These are phyloP conservation scores for Metopolophium dirhodum DNA, from an alignment of 1,140 invertebrate species.

Conservation along the genomic window DNA sequence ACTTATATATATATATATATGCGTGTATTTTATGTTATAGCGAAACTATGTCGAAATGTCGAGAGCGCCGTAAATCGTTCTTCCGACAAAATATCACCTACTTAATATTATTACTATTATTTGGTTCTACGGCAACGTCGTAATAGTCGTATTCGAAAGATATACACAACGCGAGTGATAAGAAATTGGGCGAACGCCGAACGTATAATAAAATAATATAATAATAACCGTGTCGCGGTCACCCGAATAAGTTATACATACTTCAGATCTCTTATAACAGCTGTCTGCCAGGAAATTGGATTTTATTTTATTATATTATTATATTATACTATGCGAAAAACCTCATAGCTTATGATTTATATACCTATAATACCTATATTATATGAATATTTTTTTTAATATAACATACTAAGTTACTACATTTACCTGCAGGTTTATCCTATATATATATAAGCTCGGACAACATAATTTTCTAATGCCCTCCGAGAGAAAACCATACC, in stretches of 20 bases:
- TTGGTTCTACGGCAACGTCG: background rate
- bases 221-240: background rate
- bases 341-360: no score
- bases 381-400: no score
- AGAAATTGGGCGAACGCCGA: background rate
- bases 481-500: background rate
- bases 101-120: background rate
- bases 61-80: background rate
- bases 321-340: background rate
- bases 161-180: background rate
- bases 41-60: background rate
- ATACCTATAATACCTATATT: no score
- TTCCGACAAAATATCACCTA: background rate
- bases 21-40: background rate
- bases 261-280: background rate
- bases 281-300: background rate
- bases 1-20: background rate
- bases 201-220: background rate
- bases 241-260: conserved; percentile 8
- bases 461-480: background rate
- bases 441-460: background rate
- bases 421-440: no score
- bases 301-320: background rate
- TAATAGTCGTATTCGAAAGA: background rate
- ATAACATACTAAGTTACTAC: no score